Base-by-base conservation (phyloP, 2,888 invertebrate genomes). In the Heliconius aoede region DNA sequence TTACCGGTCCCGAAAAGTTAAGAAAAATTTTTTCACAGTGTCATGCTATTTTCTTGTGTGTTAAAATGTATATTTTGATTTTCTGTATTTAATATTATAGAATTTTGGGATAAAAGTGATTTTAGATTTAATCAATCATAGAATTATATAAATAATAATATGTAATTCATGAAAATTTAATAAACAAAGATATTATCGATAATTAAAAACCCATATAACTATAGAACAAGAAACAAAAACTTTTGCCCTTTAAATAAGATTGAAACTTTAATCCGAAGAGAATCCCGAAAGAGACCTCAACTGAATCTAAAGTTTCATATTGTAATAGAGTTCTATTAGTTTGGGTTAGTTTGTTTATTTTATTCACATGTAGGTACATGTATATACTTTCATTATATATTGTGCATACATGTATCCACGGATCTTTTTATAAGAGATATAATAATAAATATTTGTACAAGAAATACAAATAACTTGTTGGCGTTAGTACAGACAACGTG, bases 1-100 rank as follows among this genome's bases (percentile, higher is more conserved):
- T 92, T 92, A 91, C 89, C 86, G 88, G 86, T 87, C 86, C 85
- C 87, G 87, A 58, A 26, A 87, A 88, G 86, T 84, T 93, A 92
- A 88, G 90, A 74, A 74, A 71, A 76, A 76, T 65, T 64, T 81
- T 85, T 83, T 83, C 80, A 79, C 79, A 75, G 68, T 78, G 60
- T 65, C 67, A 69, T 64, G 61, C 3, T n/a, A n/a, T n/a, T 18
- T 32, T 64, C 55, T 64, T 81, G 81, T 87, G 88, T 88, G 84
- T 86, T 84, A 82, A 15, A 32, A 79, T 81, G 76, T 83, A 79
- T 82, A 82, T 82, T 61, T 64, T 78, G 7, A 60, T 82, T 82
- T 83, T 79, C 51, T 30, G 40, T 36, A 46, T 28, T 46, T 21
- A 21, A 51, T n/a, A n/a, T n/a, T n/a, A n/a, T 13, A 32, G 11